These are phyloP conservation scores for Ericerus pela DNA, from an alignment of 1,140 invertebrate genomes.

Conservation along the genomic window DNA sequence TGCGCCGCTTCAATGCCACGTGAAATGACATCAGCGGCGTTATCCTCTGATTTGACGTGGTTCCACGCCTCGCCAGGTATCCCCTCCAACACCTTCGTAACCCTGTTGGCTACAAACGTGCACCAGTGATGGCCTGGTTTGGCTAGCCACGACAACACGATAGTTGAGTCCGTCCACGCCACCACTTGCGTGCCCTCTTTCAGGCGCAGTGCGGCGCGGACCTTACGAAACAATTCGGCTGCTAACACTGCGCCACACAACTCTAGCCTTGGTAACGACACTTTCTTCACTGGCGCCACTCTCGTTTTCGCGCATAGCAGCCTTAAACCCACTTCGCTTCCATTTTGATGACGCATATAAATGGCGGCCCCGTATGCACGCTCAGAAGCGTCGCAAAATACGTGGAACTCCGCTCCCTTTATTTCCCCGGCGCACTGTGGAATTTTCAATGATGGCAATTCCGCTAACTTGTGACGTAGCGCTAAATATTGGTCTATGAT, in stretches of 20 bases:
- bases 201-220: neutral
- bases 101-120: slow-evolving; percentile 14
- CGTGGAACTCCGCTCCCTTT: slow-evolving; percentile 9
- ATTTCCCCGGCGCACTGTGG: no score
- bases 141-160: slow-evolving; percentile 14
- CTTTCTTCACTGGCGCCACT: slow-evolving; percentile 23
- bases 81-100: slow-evolving; percentile 24
- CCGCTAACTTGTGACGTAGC: no score
- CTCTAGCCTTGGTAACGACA: slow-evolving; percentile 27
- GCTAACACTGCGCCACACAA: slow-evolving; percentile 27
- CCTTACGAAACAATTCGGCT: slow-evolving; percentile 14
- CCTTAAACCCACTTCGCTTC: neutral
- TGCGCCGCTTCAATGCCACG: slow-evolving; percentile 19
- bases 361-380: slow-evolving; percentile 3
- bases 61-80: slow-evolving; percentile 17
- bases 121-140: slow-evolving; percentile 6
- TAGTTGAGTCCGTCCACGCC: slow-evolving; percentile 17
- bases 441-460: no score
- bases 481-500: no score
- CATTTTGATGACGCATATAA: neutral
- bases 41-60: slow-evolving; percentile 20
- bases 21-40: slow-evolving; percentile 26
- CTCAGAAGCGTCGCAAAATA: neutral
- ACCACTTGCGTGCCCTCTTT: neutral
- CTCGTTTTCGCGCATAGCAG: slow-evolving; percentile 18